These are phyloP conservation scores for Lagopus leucura DNA, from an alignment of 2,113 vertebrate genomes.

Conservation along the genomic window DNA sequence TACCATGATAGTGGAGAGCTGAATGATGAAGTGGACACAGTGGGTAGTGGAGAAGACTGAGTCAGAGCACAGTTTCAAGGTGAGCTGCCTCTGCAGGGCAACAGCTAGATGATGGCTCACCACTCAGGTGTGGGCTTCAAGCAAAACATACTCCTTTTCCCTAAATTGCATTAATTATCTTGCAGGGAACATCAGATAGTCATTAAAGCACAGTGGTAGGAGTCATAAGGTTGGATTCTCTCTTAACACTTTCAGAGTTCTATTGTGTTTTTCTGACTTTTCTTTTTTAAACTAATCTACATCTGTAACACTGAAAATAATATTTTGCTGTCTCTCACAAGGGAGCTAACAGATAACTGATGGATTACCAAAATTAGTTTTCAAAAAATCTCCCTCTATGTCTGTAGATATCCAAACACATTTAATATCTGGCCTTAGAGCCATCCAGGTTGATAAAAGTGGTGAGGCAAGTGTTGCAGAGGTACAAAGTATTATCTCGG, in stretches of 20 bases:
- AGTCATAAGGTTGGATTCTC: conserved; percentile 1
- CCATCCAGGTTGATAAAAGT: not conserved
- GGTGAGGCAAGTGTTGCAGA: not conserved
- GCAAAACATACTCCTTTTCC: not conserved
- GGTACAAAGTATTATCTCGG: not conserved
- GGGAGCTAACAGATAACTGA: not conserved
- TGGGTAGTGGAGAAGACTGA: rapidly evolving
- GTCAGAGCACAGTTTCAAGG: not conserved
- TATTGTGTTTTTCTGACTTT: not conserved
- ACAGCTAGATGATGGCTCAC: not conserved
- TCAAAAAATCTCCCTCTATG: conserved; percentile 31
- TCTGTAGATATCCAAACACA: not conserved
- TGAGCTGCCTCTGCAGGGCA: not conserved
- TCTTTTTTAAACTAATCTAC: not conserved
- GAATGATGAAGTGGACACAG: not conserved
- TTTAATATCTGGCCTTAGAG: conserved; percentile 5
- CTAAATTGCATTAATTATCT: not conserved
- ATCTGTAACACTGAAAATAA: not conserved
- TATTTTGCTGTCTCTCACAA: not conserved
- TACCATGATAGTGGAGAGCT: not conserved
- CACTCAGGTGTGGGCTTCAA: not conserved
- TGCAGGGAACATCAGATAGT: not conserved
- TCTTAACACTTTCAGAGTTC: conserved; percentile 32
- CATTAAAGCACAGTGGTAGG: not conserved
- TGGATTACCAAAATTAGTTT: conserved; percentile 27